Evolutionary conservation across 2,888 invertebrate species (phyloP).

Genomic region (Galerucella calmariensis): DNA sequence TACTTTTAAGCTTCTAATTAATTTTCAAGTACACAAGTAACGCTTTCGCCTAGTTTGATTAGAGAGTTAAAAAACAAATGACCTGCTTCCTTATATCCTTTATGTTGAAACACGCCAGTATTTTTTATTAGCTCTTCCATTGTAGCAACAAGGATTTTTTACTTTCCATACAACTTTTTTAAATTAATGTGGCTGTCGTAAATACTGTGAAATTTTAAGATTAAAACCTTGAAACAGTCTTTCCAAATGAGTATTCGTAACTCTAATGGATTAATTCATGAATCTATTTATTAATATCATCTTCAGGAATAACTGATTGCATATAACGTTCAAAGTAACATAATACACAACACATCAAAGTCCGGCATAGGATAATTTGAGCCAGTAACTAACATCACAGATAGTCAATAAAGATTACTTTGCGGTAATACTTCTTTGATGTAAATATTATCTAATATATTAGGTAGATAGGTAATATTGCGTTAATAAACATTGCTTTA

Average conservation of each 20-base stretch:
- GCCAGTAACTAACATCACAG: too few species aligned
- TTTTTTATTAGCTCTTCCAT: constrained; percentile 4
- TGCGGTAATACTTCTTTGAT: too few species aligned
- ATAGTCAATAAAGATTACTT: too few species aligned
- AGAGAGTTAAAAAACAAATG: not conserved
- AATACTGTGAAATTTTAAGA: not conserved
- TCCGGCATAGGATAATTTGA: too few species aligned
- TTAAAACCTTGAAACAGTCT: not conserved
- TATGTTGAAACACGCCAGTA: constrained; percentile 12
- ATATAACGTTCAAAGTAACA: too few species aligned
- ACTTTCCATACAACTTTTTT: not conserved
- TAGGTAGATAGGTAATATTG: too few species aligned
- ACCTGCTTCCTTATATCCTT: constrained; percentile 5
- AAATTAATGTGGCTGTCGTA: not conserved
- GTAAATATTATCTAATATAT: too few species aligned
- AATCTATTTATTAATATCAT: too few species aligned
- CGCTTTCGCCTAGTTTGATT: constrained; percentile 13
- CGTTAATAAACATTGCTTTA: too few species aligned
- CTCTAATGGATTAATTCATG: too few species aligned
- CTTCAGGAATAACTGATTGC: too few species aligned
- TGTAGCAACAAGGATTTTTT: not conserved
- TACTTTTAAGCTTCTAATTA: constrained; percentile 23
- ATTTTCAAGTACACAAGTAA: constrained; percentile 23
- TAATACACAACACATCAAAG: too few species aligned
- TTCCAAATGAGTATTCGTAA: not conserved